These are phyloP conservation scores for Urocolius indicus DNA, from an alignment of 2,113 vertebrate genomes.

Conservation along the genomic window DNA sequence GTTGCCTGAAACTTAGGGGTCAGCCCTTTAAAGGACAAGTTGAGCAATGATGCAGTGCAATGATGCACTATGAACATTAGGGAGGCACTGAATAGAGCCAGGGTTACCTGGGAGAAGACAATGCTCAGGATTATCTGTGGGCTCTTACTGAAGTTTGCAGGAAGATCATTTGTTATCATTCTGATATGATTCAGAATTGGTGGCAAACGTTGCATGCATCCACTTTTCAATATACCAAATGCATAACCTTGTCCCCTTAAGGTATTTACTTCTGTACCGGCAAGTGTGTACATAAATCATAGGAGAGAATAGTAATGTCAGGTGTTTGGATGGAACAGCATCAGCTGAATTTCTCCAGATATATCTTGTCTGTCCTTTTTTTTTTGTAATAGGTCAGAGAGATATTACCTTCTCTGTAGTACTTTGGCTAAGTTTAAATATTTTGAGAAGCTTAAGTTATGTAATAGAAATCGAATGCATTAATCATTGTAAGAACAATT, in stretches of 20 bases:
- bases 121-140: not conserved
- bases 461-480: not conserved
- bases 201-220: not conserved
- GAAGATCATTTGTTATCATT: not conserved
- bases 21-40: not conserved
- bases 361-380: not conserved
- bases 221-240: not conserved
- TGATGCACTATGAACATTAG: not conserved
- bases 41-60: not conserved
- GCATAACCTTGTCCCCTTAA: not conserved
- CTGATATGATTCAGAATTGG: not conserved
- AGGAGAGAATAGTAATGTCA: not conserved
- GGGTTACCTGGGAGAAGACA: not conserved
- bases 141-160: not conserved
- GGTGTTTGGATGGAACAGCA: not conserved
- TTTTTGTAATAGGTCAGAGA: not conserved
- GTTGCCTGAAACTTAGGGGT: not conserved
- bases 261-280: not conserved
- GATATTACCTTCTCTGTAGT: not conserved
- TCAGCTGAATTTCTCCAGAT: not conserved
- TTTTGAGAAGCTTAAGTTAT: not conserved
- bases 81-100: not conserved
- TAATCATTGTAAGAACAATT: not conserved
- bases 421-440: not conserved
- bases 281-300: not conserved